Conservation (phyloP, 2,888 invertebrate genomes). For the Phaonia tiefii region DNA sequence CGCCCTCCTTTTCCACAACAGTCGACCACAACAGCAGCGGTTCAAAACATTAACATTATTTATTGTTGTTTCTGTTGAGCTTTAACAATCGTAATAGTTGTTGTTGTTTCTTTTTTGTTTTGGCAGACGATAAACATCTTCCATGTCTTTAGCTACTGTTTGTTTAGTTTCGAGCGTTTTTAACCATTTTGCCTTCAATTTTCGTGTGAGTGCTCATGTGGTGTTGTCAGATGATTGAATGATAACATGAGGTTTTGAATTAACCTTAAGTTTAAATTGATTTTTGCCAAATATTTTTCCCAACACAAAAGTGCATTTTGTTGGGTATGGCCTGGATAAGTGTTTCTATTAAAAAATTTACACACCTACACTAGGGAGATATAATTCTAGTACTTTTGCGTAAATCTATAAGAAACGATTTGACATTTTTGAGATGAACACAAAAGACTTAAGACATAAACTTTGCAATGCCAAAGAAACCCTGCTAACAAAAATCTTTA, state of each 20-base stretch:
- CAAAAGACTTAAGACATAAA: constrained; percentile 51
- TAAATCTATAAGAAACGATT: no score
- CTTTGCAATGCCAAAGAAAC: background rate
- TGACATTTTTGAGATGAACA: background rate
- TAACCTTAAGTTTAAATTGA: constrained; percentile 37
- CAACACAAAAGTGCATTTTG: no score
- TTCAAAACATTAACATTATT: constrained; percentile 34
- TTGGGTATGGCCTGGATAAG: no score
- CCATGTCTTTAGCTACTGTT: constrained; percentile 25
- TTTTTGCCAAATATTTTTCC: no score
- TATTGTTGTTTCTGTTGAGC: constrained; percentile 28
- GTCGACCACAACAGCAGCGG: background rate
- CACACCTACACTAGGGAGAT: no score
- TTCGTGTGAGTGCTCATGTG: constrained; percentile 5
- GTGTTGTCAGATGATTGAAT: constrained; percentile 42
- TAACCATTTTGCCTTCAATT: background rate
- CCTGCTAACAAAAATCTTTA: no score
- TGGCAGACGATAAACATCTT: constrained; percentile 19
- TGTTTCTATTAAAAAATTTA: no score
- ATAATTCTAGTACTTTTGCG: no score
- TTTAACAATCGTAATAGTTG: no score
- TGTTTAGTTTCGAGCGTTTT: background rate
- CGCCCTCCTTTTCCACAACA: background rate
- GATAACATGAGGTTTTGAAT: constrained; percentile 35
- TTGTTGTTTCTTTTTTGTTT: background rate